Evolutionary conservation across 2,113 vertebrate species (phyloP).

Genomic region (Ictidomys tridecemlineatus): DNA sequence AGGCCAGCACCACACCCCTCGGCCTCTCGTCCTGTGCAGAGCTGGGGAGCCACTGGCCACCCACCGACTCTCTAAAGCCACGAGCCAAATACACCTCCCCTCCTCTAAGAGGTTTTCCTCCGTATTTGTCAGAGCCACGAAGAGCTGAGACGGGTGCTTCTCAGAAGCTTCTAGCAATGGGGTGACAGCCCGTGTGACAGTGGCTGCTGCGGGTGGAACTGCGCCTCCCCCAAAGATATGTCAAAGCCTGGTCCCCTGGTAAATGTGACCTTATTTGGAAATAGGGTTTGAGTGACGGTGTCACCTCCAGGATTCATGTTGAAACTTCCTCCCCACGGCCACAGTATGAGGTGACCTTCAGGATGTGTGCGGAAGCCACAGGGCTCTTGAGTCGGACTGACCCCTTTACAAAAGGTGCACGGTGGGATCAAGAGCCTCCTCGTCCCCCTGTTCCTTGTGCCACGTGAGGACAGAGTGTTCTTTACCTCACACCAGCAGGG

Average conservation of each 20-base stretch:
- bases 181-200: fast-evolving
- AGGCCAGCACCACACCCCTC: not conserved
- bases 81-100: too few relatives aligned
- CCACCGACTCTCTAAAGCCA: not conserved
- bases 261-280: not conserved
- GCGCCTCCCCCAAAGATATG: not conserved
- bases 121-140: too few relatives aligned
- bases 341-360: not conserved
- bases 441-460: not conserved
- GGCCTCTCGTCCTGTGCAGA: too few relatives aligned
- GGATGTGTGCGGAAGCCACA: too few relatives aligned
- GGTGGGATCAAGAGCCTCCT: not conserved
- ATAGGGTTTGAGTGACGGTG: not conserved
- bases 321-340: too few relatives aligned
- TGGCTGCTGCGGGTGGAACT: not conserved
- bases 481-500: not conserved
- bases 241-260: not conserved
- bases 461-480: not conserved
- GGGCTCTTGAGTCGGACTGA: not conserved
- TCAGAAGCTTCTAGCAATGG: not conserved
- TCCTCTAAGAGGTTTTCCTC: too few relatives aligned
- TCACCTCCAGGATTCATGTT: not conserved
- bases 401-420: not conserved
- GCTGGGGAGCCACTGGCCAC: not conserved
- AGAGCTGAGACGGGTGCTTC: not conserved